A percentile compares a stretch with the other conserved stretches of the same genome.
These are phyloP conservation scores for Malthinus seriepunctatus DNA, from an alignment of 2,888 invertebrate species.

Conservation along the genomic window DNA sequence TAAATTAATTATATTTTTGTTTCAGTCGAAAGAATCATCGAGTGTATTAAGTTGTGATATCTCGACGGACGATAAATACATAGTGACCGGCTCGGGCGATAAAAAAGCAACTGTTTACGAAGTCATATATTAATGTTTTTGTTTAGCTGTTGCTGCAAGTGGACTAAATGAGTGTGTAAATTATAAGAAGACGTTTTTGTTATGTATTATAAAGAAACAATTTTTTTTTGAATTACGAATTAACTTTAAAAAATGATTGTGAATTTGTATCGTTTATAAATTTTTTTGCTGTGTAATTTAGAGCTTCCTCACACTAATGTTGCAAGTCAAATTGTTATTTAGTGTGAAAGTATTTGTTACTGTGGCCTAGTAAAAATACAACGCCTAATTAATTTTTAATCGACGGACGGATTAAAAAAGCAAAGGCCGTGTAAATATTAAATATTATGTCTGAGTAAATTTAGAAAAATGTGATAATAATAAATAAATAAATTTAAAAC, in stretches of 20 bases:
- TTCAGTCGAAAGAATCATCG: slow-evolving; percentile 90
- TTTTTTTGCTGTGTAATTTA: slow-evolving; percentile 2
- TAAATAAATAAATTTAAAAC: slow-evolving; percentile 14
- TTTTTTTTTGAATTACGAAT: too few relatives aligned
- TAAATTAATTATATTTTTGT: slow-evolving; percentile 40
- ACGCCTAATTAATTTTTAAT: too few relatives aligned
- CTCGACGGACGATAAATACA: slow-evolving; percentile 94
- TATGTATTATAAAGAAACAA: slow-evolving; percentile 1
- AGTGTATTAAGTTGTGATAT: slow-evolving; percentile 97
- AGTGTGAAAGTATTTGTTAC: not conserved
- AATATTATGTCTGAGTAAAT: slow-evolving; percentile 15
- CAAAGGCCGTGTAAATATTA: slow-evolving; percentile 19
- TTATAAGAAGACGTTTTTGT: slow-evolving; percentile 1
- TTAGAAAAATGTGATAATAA: slow-evolving; percentile 26
- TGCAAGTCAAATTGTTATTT: not conserved
- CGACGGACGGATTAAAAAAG: not conserved
- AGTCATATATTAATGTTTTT: slow-evolving; percentile 75
- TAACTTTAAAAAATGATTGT: not conserved
- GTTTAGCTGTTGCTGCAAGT: too few relatives aligned
- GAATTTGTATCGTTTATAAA: not conserved
- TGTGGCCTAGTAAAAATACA: not conserved
- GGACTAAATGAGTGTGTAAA: not conserved
- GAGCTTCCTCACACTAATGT: not conserved
- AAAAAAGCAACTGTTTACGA: slow-evolving; percentile 97
- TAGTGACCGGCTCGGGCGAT: slow-evolving; percentile 95